Percentiles rank a stretch among this genome's conserved stretches.
Conservation (phyloP, 2,113 vertebrate genomes). For the Myrmecobius fasciatus region DNA sequence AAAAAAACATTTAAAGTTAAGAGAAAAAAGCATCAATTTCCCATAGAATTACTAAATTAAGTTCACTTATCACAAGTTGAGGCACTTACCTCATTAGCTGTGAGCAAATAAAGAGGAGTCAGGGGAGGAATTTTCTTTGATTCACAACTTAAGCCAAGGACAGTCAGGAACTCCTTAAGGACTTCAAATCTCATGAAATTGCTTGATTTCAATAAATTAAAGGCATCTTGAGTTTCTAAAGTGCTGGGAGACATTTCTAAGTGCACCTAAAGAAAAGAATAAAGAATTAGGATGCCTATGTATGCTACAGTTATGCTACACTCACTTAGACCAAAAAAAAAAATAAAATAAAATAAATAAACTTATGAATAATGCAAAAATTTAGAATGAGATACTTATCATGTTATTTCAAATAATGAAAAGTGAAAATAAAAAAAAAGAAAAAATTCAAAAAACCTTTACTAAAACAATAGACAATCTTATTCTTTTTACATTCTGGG, state of each 20-base stretch:
- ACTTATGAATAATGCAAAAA: background rate
- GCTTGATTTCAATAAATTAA: constrained; percentile 89
- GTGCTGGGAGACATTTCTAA: constrained; percentile 87
- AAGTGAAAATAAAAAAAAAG: too few relatives aligned
- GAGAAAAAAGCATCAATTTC: background rate
- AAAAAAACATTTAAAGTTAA: background rate
- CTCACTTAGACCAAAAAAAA: background rate
- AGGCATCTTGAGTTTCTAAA: constrained; percentile 78
- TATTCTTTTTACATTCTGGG: background rate
- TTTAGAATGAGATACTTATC: background rate
- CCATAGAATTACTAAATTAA: background rate
- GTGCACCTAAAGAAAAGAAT: constrained; percentile 83
- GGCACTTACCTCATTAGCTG: constrained; percentile 85
- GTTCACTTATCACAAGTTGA: background rate
- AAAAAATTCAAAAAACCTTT: background rate
- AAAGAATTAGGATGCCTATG: background rate
- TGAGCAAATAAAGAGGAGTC: constrained; percentile 88
- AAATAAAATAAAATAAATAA: background rate
- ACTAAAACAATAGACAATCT: background rate
- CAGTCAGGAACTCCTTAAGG: constrained; percentile 87
- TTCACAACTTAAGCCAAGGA: constrained; percentile 90
- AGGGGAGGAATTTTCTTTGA: constrained; percentile 73
- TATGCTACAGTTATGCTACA: too few relatives aligned
- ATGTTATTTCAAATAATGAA: too few relatives aligned
- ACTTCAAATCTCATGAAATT: constrained; percentile 88